Evolutionary conservation across 2,113 vertebrate genomes (phyloP), one percentile per base, ranked within the genome.

Genomic region (Istiophorus platypterus): DNA sequence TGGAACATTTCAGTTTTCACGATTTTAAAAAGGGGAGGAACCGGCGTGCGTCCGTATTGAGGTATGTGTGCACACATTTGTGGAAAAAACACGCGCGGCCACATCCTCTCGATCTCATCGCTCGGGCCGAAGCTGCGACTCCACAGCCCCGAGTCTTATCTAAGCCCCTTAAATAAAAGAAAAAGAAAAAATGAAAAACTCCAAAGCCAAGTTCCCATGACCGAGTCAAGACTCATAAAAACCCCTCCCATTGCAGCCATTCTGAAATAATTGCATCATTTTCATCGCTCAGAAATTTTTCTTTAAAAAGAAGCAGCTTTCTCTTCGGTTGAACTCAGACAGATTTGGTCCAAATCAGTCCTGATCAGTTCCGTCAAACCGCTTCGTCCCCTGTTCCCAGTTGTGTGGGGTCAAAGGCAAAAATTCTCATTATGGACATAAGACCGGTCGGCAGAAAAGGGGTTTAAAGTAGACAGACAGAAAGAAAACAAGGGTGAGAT

Each of bases 251-350:
- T 91, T 89, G 72, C 89, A 83, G 13, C 51, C 4, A 42, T 78
- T 82, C 67, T 52, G 72, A 78, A 83, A 90, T 64, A 72, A 82
- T 92, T 92, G 81, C 92, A 83, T 89, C 87, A 89, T 34, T 72
- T 80, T 79, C 76, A 70, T 59, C 57, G 17, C 54, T 31, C 72
- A 86, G 12, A 85, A 62, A 71, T 51, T 34, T 66, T 22, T 34
- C 31, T n/a, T n/a, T n/a, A n/a, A n/a, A n/a, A n/a, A n/a, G n/a
- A n/a, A n/a, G n/a, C n/a, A n/a, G n/a, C n/a, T n/a, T n/a, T 63
- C 66, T 80, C 45, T 78, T 34, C 45, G 31, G 68, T 9, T 63
- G 61, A 79, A 81, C 29, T 3, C 27, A 29, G 75, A 76, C 72
- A 74, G 71, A 82, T 72, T 73, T 76, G 27, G 57, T 86, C 68